Evolutionary conservation across 2,797 vertebrate genomes (phyloP), one percentile per base, ranked within the genome.

Genomic region (Molossus molossus): DNA sequence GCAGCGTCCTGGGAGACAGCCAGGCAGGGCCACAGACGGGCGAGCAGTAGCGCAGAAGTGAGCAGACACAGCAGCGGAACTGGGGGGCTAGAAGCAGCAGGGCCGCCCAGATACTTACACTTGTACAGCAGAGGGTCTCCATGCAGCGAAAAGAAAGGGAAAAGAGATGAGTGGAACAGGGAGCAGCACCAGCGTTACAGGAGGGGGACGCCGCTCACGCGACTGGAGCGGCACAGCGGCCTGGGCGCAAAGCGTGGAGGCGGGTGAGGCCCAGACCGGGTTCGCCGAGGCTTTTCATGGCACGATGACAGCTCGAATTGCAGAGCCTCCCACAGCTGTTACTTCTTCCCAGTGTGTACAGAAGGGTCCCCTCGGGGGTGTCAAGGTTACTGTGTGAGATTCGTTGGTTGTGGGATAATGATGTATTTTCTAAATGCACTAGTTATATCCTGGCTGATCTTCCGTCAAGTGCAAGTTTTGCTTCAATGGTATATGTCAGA

Each of bases 121-220:
- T 99, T 98, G 99, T 99, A 98, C 99, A 99, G 99, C 99, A 99
- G 98, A 99, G 99, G 98, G 99, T 99, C 99, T 99, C 99, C 99
- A 99, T 98, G 99, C 99, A 98, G 99, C 99, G 99, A 98, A 99
- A 98, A 96, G 98, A 99, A 98, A 98, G 98, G 98, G 98, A 98
- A 83, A 98, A 98, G 98, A 99, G 97, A 98, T 99, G 98, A 98
- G 98, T 98, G 98, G 98, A 90, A 94, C 97, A 98, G 98, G 98
- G 97, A 98, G 96, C 98, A 98, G 98, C 98, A 98, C 96, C 18
- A 98, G 97, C 97, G 97, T 97, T 97, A 97, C 97, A 97, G 72
- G 98, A 90, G 18, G 72, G 96, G 67, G 96, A 94, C 95, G 96
- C 87, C 95, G 96, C 84, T 96, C 96, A 95, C 96, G 93, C 83